Evolutionary conservation across 1,140 invertebrate genomes (phyloP).

Genomic region (Drosophila nigrodunni): DNA sequence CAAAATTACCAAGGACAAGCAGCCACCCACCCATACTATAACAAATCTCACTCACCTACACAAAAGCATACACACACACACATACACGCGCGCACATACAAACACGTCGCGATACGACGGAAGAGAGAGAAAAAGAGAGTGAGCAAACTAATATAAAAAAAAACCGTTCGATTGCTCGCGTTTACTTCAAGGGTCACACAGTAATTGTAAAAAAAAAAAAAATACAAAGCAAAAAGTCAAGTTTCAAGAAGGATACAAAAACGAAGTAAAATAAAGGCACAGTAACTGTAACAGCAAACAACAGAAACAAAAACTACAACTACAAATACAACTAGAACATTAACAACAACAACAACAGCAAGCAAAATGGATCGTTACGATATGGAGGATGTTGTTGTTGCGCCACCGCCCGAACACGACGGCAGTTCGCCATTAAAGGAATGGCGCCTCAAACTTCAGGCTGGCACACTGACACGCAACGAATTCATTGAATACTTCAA

Average conservation of each 20-base stretch:
- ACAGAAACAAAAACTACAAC: neutral
- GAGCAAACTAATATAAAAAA: conserved; percentile 13
- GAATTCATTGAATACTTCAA: conserved; percentile 78
- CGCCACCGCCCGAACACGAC: conserved; percentile 60
- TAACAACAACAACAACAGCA: conserved; percentile 16
- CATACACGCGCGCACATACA: conserved; percentile 3
- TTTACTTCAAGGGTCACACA: conserved; percentile 21
- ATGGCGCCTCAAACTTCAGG: conserved; percentile 75
- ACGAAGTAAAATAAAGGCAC: neutral
- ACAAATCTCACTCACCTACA: neutral
- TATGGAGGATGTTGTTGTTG: conserved; percentile 81
- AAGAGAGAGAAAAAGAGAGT: neutral
- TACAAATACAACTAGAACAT: neutral
- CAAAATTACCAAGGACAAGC: conserved; percentile 23
- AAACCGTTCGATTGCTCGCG: conserved; percentile 12
- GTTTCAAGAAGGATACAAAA: neutral
- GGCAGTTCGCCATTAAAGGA: conserved; percentile 73
- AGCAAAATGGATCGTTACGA: conserved; percentile 78
- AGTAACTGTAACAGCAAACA: neutral
- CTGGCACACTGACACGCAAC: conserved; percentile 63
- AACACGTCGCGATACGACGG: neutral
- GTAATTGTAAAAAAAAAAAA: conserved; percentile 3
- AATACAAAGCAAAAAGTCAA: neutral
- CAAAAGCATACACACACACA: neutral
- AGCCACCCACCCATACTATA: conserved; percentile 8